Evolutionary conservation across 2,113 vertebrate genomes (phyloP).

Genomic region (Xyrauchen texanus): DNA sequence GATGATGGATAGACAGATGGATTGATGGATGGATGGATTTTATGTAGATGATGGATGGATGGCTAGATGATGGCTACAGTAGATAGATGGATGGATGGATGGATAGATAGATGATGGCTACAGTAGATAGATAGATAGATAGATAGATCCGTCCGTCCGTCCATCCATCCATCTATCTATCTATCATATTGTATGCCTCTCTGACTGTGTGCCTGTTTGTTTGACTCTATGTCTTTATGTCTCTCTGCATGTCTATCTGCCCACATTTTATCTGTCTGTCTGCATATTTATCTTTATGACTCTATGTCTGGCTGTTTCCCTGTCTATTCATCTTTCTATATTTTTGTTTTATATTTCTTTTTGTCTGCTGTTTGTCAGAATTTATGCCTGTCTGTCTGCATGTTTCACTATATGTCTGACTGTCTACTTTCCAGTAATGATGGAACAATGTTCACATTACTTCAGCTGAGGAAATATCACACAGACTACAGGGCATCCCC

Average conservation of each 20-base stretch:
- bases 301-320: neutral
- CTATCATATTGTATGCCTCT: neutral
- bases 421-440: neutral
- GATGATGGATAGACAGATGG: too few relatives aligned
- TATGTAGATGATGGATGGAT: too few relatives aligned
- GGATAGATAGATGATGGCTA: too few relatives aligned
- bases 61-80: too few relatives aligned
- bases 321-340: conserved; percentile 28
- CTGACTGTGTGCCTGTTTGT: too few relatives aligned
- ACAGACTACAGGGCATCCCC: neutral
- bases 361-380: conserved; percentile 37
- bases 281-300: conserved; percentile 1
- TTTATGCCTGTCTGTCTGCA: conserved; percentile 20
- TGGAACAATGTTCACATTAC: neutral
- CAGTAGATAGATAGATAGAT: too few relatives aligned
- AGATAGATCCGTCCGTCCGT: too few relatives aligned
- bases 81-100: too few relatives aligned
- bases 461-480: neutral
- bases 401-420: neutral
- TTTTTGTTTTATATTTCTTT: conserved; percentile 11
- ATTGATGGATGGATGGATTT: too few relatives aligned
- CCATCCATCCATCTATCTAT: too few relatives aligned
- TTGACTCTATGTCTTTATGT: too few relatives aligned
- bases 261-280: neutral
- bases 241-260: too few relatives aligned